Evolutionary conservation across 1,140 invertebrate species (phyloP).

Genomic region (Cydia fagiglandana): DNA sequence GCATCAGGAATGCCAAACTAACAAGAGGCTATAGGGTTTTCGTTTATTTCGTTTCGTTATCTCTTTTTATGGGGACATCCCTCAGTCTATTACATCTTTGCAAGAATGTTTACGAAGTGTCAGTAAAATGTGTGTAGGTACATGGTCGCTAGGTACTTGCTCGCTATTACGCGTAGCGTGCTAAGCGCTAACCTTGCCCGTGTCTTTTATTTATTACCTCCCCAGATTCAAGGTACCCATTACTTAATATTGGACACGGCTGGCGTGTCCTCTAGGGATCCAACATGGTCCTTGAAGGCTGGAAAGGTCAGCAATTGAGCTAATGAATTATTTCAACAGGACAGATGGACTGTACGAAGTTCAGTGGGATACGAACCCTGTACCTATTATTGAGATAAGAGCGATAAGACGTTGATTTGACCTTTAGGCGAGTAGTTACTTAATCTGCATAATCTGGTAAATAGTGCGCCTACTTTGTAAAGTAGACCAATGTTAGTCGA

Average conservation of each 20-base stretch:
- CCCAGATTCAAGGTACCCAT: background rate
- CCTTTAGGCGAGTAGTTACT: background rate
- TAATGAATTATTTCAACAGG: background rate
- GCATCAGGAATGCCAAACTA: no score
- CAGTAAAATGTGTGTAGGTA: background rate
- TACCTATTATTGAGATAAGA: background rate
- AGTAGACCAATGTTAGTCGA: background rate
- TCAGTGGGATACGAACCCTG: background rate
- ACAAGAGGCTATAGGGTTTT: no score
- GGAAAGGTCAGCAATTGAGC: background rate
- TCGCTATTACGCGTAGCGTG: background rate
- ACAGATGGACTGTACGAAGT: background rate
- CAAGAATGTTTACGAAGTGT: no score
- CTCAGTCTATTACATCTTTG: no score
- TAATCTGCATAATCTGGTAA: background rate
- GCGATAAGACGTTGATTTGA: background rate
- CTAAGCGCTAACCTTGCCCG: background rate
- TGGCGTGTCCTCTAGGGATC: background rate
- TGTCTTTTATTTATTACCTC: background rate
- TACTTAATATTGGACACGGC: background rate
- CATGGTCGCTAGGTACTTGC: background rate
- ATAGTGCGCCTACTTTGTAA: background rate
- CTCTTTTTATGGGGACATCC: no score
- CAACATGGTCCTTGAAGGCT: background rate
- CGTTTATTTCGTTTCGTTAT: no score